Conservation (phyloP, 1,140 invertebrate genomes). For the Zaprionus ghesquierei region DNA sequence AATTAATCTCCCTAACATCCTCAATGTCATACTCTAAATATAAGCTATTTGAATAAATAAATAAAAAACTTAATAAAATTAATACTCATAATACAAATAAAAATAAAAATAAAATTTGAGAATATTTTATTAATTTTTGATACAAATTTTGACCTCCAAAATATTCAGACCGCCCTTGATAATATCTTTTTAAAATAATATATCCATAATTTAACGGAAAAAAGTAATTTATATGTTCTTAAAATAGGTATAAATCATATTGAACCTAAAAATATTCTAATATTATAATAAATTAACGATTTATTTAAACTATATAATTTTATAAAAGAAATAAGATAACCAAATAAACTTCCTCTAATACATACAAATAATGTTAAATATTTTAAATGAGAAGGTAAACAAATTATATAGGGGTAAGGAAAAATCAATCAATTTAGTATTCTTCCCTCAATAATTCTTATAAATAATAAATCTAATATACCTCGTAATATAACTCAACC, state of each 20-base stretch:
- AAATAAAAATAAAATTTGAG: slow-evolving; percentile 64
- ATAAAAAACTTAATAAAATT: slow-evolving; percentile 81
- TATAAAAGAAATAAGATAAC: slow-evolving; percentile 82
- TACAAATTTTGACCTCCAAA: slow-evolving; percentile 82
- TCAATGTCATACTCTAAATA: slow-evolving; percentile 85
- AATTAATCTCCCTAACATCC: slow-evolving; percentile 84
- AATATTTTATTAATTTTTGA: slow-evolving; percentile 57
- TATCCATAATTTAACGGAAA: slow-evolving; percentile 41
- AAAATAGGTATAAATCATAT: slow-evolving; percentile 83
- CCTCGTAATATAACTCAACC: slow-evolving; percentile 83
- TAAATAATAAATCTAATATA: slow-evolving; percentile 84
- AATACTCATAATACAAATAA: slow-evolving; percentile 82
- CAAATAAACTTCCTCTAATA: slow-evolving; percentile 76
- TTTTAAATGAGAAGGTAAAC: slow-evolving; percentile 83
- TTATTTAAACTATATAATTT: slow-evolving; percentile 78
- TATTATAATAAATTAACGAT: slow-evolving; percentile 79
- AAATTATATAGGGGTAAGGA: slow-evolving; percentile 83
- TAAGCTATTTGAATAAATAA: slow-evolving; percentile 85
- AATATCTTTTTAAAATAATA: slow-evolving; percentile 76
- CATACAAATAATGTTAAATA: slow-evolving; percentile 82
- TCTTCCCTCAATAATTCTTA: slow-evolving; percentile 83
- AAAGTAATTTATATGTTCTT: slow-evolving; percentile 67
- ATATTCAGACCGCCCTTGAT: slow-evolving; percentile 83
- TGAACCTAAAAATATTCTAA: slow-evolving; percentile 71
- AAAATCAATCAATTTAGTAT: slow-evolving; percentile 83